Conservation (phyloP, 2,888 invertebrate species). For the Sinotaia quadrata region DNA sequence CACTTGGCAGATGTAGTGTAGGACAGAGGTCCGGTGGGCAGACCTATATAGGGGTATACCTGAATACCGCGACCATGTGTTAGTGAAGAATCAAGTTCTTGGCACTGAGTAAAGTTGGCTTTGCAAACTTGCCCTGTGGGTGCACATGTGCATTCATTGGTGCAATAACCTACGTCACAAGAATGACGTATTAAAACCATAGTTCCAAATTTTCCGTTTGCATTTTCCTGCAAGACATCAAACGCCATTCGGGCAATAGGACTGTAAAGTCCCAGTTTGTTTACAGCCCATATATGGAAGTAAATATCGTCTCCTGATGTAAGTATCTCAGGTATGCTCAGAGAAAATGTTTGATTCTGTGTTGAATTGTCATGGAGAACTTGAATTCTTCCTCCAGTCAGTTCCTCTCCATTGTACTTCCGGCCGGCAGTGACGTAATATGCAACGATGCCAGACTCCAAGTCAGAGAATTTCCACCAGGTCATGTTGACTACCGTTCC, state of each 20-base stretch:
- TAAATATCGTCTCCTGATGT: constrained; percentile 6
- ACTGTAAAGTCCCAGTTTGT: constrained; percentile 32
- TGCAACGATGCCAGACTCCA: constrained; percentile 35
- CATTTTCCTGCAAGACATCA: constrained; percentile 4
- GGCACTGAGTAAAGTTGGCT: background rate
- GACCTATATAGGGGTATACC: constrained; percentile 1
- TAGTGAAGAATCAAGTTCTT: constrained; percentile 4
- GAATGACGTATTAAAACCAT: constrained; percentile 38
- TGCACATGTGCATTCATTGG: constrained; percentile 42
- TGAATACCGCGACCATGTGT: background rate
- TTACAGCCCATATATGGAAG: constrained; percentile 42
- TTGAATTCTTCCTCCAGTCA: constrained; percentile 4
- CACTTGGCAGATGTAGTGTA: constrained; percentile 35
- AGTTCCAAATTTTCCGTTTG: constrained; percentile 4
- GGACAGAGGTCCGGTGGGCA: background rate
- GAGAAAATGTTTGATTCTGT: background rate
- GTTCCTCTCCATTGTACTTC: constrained; percentile 14
- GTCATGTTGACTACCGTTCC: background rate
- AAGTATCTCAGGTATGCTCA: background rate
- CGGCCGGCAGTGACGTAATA: constrained; percentile 22
- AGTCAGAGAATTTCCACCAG: constrained; percentile 41
- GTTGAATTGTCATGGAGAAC: background rate
- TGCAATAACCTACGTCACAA: constrained; percentile 37
- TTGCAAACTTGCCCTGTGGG: constrained; percentile 37
- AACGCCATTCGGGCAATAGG: constrained; percentile 6